These are phyloP conservation scores for Donacobius atricapilla DNA, from an alignment of 2,113 vertebrate genomes.

Conservation along the genomic window DNA sequence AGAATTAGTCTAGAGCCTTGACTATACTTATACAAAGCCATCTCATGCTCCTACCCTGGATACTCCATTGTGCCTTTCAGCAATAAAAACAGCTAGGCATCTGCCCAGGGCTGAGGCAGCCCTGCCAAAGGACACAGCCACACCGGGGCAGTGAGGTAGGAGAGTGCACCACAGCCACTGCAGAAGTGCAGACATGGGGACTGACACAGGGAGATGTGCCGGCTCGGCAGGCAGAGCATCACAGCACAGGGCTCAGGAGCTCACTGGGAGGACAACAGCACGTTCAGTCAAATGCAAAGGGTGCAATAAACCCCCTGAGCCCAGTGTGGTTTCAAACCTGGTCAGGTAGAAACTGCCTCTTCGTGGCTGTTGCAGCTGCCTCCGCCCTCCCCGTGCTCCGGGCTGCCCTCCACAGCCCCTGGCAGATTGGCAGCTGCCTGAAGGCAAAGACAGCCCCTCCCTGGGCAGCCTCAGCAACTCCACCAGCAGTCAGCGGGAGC, in stretches of 20 bases:
- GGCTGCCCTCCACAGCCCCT: neutral
- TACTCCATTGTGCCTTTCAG: neutral
- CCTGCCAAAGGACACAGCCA: neutral
- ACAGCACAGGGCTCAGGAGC: neutral
- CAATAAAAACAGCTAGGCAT: neutral
- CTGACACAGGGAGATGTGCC: neutral
- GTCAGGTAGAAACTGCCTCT: neutral
- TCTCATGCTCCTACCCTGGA: rapidly evolving
- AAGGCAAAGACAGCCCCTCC: neutral
- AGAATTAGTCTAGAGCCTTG: neutral
- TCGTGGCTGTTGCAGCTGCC: rapidly evolving
- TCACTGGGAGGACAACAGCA: neutral
- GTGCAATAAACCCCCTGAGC: neutral
- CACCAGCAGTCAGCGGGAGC: rapidly evolving
- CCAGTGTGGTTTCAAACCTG: neutral
- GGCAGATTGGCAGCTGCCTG: rapidly evolving
- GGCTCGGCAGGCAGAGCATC: neutral
- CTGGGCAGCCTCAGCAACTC: neutral
- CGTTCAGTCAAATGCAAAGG: neutral
- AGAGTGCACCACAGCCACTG: rapidly evolving
- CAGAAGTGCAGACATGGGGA: neutral
- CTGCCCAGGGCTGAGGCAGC: neutral
- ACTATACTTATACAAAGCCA: neutral
- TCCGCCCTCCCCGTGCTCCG: rapidly evolving
- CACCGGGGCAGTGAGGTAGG: neutral